Evolutionary conservation across 2,113 vertebrate species (phyloP).

Genomic region (Rhinopithecus roxellana): DNA sequence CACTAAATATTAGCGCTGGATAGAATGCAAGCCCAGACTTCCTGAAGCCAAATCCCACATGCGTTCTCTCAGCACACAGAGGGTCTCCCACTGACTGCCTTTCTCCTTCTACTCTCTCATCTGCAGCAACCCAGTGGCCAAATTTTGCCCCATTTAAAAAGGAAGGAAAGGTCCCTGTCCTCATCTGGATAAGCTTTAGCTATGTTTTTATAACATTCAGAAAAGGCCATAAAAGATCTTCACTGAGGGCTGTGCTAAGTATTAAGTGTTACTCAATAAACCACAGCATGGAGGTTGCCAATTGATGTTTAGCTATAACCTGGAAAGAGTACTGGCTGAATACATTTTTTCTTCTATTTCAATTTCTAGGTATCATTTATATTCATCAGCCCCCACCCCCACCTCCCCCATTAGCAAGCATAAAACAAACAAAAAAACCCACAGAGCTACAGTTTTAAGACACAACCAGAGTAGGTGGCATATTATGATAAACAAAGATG

Average conservation of each 20-base stretch:
- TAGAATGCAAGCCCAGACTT: neutral
- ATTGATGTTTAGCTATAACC: neutral
- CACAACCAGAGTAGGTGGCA: slow-evolving; percentile 57
- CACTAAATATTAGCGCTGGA: neutral
- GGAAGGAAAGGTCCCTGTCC: neutral
- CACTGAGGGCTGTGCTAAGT: neutral
- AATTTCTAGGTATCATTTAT: slow-evolving; percentile 32
- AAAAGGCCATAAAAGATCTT: slow-evolving; percentile 2
- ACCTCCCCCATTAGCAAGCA: neutral
- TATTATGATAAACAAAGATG: slow-evolving; percentile 69
- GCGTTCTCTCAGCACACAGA: neutral
- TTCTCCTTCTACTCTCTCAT: neutral
- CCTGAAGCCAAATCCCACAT: accelerated
- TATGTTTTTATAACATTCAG: slow-evolving; percentile 14
- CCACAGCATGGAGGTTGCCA: neutral
- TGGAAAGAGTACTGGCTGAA: neutral
- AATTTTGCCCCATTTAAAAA: neutral
- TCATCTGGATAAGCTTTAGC: neutral
- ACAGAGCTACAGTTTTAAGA: neutral
- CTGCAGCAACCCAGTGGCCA: neutral
- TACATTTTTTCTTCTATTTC: neutral
- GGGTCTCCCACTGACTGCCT: neutral
- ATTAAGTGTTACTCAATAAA: slow-evolving; percentile 56
- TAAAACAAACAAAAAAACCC: slow-evolving; percentile 15
- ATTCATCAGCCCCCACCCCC: neutral